A percentile compares a stretch with the other conserved stretches of the same genome.
Evolutionary conservation across 2,888 invertebrate species (phyloP).

Genomic region (Sinelater perroti): DNA sequence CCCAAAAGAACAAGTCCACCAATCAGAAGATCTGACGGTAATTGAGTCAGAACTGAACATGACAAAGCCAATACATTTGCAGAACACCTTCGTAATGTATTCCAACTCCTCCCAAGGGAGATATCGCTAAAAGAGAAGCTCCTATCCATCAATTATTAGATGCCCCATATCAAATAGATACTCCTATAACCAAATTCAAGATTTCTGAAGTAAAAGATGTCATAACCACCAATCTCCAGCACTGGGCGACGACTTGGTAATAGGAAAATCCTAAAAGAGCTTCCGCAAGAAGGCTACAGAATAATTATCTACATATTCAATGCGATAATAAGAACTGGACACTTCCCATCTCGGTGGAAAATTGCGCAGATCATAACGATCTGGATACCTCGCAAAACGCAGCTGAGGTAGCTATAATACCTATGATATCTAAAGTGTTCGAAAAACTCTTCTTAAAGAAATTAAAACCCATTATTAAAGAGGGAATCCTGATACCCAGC

Average conservation of each 20-base stretch:
- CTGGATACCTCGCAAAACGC: too few relatives aligned
- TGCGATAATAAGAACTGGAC: too few relatives aligned
- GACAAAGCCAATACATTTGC: too few relatives aligned
- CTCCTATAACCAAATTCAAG: background rate
- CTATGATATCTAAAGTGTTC: background rate
- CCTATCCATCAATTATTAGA: background rate
- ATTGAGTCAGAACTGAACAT: too few relatives aligned
- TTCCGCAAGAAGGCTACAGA: background rate
- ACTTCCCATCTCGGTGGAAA: too few relatives aligned
- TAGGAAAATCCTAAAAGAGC: background rate
- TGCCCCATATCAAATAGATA: background rate
- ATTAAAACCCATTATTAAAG: background rate
- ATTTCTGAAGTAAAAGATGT: background rate
- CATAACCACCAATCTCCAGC: background rate
- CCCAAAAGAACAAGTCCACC: too few relatives aligned
- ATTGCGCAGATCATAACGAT: too few relatives aligned
- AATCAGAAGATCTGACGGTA: too few relatives aligned
- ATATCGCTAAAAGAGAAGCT: background rate
- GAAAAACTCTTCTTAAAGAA: background rate
- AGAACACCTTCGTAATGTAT: too few relatives aligned
- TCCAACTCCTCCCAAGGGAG: background rate
- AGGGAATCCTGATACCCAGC: background rate
- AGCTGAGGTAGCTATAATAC: too few relatives aligned
- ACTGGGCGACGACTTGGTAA: background rate
- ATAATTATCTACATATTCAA: too few relatives aligned